Base-by-base conservation (phyloP, 2,888 invertebrate species). In the Drosophila anomalata region DNA sequence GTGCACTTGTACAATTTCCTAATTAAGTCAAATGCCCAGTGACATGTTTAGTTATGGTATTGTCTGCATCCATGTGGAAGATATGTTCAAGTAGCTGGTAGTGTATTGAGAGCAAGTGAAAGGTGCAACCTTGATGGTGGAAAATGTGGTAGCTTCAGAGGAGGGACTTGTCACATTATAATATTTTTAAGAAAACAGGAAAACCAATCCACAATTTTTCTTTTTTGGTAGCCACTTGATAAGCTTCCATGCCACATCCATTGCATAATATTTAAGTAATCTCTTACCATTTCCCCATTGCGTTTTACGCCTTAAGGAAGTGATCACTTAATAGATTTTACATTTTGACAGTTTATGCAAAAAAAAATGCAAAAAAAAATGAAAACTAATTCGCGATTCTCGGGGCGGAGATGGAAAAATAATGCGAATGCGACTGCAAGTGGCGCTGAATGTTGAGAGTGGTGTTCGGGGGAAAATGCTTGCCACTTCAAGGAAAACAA, bases 1-100 rank as follows among this genome's bases (percentile, higher is more conserved):
- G 74, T 87, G 88, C 83, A 77, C 77, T 81, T 85, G 86, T 81
- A 58, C 73, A 79, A 69, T 77, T 81, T 62, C 65, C 75, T 74
- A 79, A 83, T 87, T 75, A 85, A 85, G 63, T 78, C 77, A 72
- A 70, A 69, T 53, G 68, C 65, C 22, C 59, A 68, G 50, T 56
- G 65, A 54, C 77, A 65, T 44, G 47, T 57, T 48, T 59, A 36
- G 41, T 42, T 48, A 59, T 39, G 50, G 46, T 29, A 26, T 55
- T 55, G 33, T 14, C 54, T 39, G 50, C 36, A 44, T 42, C n/a
- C 54, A 70, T 55, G 60, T 29, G 44, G 44, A 60, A 33, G 47
- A 58, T 53, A 39, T 33, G 26, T 47, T 14, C 33, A 33, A 29
- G n/a, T 20, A 7, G 41, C 42, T 29, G 46, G 11, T 26, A 46